These are phyloP conservation scores for Rhipidura dahli DNA, from an alignment of 2,113 vertebrate species.

Conservation along the genomic window DNA sequence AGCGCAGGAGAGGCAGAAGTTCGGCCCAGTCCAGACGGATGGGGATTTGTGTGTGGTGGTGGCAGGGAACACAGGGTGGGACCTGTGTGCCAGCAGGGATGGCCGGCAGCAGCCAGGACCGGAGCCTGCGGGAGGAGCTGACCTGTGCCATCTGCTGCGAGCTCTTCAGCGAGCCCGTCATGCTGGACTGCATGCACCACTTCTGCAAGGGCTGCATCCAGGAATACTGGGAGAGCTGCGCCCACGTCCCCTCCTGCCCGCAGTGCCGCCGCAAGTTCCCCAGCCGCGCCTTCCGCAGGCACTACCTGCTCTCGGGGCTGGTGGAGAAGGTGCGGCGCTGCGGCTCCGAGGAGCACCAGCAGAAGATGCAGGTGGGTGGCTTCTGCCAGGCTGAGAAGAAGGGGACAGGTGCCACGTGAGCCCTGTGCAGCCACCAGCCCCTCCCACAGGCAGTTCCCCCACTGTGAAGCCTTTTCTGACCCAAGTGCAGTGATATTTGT, in stretches of 20 bases:
- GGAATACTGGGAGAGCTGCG: conserved; percentile 75
- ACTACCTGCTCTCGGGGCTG: conserved; percentile 82
- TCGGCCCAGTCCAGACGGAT: fast-evolving
- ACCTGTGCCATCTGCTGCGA: conserved; percentile 87
- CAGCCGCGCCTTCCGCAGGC: conserved; percentile 73
- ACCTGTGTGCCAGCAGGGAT: neutral
- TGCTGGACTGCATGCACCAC: conserved; percentile 89
- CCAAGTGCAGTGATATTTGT: fast-evolving
- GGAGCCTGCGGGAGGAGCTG: conserved; percentile 81
- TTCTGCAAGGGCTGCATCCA: conserved; percentile 85
- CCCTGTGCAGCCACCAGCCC: neutral
- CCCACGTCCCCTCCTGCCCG: conserved; percentile 74
- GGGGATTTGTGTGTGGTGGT: fast-evolving
- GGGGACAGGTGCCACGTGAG: fast-evolving
- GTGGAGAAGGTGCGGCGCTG: conserved; percentile 81
- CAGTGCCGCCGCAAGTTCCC: conserved; percentile 80
- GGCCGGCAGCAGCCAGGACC: conserved; percentile 5
- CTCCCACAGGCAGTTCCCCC: neutral
- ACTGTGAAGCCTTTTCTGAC: neutral
- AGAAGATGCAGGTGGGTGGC: conserved; percentile 71
- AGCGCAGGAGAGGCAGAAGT: neutral
- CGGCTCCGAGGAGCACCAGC: conserved; percentile 44
- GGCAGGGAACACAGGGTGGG: neutral
- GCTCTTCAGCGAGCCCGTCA: conserved; percentile 83
- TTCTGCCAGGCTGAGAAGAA: neutral